Evolutionary conservation across 2,797 vertebrate genomes (phyloP), one percentile per base, ranked within the genome.

Genomic region (Girardinus metallicus): DNA sequence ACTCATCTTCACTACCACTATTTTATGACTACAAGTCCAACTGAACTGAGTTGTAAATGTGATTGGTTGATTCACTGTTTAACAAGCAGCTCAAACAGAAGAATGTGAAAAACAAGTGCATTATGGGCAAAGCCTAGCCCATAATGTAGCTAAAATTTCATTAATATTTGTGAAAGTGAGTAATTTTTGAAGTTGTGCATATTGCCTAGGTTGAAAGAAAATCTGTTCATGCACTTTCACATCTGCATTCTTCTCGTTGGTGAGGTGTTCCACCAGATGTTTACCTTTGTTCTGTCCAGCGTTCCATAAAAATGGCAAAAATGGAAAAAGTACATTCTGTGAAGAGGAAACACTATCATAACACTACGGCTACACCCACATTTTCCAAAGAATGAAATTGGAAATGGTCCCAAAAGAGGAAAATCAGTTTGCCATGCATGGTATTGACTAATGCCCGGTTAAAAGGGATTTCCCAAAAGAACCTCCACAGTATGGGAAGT

Each of bases 401-500:
- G 93, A 93, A 13, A 53, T 77, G 84, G 85, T 93, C 92, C 93
- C 90, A 90, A 93, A 93, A 88, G 86, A 84, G 85, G 57, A 92
- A 89, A 90, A 76, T n/a, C 60, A 77, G 74, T 86, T 84, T 93
- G 89, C 94, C 93, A 92, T 87, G 84, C 91, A 90, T 83, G 90
- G 86, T 85, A 87, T 88, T 91, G 90, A 92, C 88, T 82, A 81
- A 91, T 88, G 87, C 87, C 90, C 86, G 84, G 90, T 94, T 93
- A 89, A 83, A 84, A 93, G 85, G 94, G 94, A 94, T 95, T 94
- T 95, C 94, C 94, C 93, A 94, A 92, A 91, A 91, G 89, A 93
- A 86, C 75, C 82, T 62, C 72, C 44, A 76, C 73, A 46, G n/a
- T 72, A 86, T 92, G 88, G 85, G 82, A 89, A 92, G 83, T 86